Conservation (phyloP, 2,113 vertebrate genomes). For the Cyphomyrus plagiostoma region DNA sequence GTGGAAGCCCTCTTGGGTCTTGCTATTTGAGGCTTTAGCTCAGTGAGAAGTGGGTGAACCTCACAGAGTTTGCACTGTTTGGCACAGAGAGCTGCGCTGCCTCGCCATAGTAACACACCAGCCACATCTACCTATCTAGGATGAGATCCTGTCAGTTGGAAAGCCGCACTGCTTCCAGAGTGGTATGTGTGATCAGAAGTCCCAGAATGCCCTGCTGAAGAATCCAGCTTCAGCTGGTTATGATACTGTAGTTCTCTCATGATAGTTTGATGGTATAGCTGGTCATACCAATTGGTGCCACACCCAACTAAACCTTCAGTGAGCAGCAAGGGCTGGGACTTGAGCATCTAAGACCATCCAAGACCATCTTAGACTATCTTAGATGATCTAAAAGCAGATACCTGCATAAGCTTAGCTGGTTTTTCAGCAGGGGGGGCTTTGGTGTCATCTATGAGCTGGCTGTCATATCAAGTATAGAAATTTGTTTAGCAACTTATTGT, state of each 20-base stretch:
- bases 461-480: background rate
- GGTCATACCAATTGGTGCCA: background rate
- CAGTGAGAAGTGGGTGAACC: background rate
- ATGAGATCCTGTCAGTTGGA: background rate
- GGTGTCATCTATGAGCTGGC: background rate
- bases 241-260: background rate
- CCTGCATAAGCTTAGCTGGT: background rate
- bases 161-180: background rate
- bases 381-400: background rate
- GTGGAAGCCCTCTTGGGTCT: background rate
- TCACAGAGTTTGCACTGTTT: background rate
- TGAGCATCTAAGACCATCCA: background rate
- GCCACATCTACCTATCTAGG: background rate
- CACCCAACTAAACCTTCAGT: background rate
- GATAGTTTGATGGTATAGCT: background rate
- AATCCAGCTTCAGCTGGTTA: background rate
- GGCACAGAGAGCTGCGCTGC: background rate
- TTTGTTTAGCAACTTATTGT: background rate
- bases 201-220: background rate
- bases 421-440: background rate
- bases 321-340: background rate
- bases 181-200: background rate
- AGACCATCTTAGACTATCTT: background rate
- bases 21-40: background rate
- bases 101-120: background rate